Percentiles rank a stretch among this genome's conserved stretches.
Conservation (phyloP, 2,888 invertebrate genomes). For the Ectemnius lituratus region DNA sequence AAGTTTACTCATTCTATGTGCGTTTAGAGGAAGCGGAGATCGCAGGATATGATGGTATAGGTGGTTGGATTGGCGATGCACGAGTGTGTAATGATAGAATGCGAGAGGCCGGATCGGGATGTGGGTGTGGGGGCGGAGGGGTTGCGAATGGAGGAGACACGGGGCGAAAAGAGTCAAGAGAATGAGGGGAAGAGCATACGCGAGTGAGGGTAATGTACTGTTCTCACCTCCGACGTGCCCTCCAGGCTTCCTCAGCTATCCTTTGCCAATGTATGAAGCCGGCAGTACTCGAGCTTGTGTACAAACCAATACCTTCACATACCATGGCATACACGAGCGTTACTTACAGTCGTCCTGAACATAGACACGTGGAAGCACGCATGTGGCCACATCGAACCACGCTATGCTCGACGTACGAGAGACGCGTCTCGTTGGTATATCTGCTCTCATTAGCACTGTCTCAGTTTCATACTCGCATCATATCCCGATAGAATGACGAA, state of each 20-base stretch:
- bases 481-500: slow-evolving; percentile 37
- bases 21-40: slow-evolving; percentile 8
- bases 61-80: slow-evolving; percentile 49
- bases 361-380: slow-evolving; percentile 36
- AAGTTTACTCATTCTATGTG: slow-evolving; percentile 16
- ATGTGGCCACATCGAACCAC: slow-evolving; percentile 33
- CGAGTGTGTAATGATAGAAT: slow-evolving; percentile 57
- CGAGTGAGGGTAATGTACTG: slow-evolving; percentile 68
- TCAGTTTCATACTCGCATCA: slow-evolving; percentile 37
- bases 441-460: slow-evolving; percentile 22
- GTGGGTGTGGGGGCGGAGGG: slow-evolving; percentile 40
- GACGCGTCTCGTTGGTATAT: slow-evolving; percentile 35
- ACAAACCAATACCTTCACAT: slow-evolving; percentile 17
- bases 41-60: slow-evolving; percentile 1
- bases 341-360: too few relatives aligned
- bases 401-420: slow-evolving; percentile 10
- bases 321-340: slow-evolving; percentile 4
- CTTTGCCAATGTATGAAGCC: slow-evolving; percentile 48
- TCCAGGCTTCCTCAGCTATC: slow-evolving; percentile 64
- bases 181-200: slow-evolving; percentile 48
- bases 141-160: slow-evolving; percentile 41
- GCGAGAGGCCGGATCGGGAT: slow-evolving; percentile 28
- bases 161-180: slow-evolving; percentile 51
- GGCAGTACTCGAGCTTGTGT: slow-evolving; percentile 25
- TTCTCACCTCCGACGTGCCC: slow-evolving; percentile 71